Percentiles rank a stretch among this genome's conserved stretches.
Evolutionary conservation across 2,888 invertebrate species (phyloP).

Genomic region (Uloborus plumipes): DNA sequence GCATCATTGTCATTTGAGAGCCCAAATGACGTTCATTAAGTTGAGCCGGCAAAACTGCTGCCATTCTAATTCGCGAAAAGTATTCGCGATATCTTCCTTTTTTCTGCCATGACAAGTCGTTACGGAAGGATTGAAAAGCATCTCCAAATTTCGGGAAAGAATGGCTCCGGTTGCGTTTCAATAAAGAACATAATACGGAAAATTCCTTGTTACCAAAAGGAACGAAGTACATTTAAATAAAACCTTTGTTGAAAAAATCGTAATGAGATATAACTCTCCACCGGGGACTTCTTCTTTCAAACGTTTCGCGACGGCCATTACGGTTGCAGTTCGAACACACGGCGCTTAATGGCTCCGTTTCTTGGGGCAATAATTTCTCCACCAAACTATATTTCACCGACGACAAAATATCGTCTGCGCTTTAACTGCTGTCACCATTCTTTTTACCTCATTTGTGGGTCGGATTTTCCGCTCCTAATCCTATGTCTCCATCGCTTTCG

Average conservation of each 20-base stretch:
- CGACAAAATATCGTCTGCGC: constrained; percentile 49
- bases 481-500: background rate
- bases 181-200: too few species aligned
- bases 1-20: too few species aligned
- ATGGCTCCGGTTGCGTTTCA: too few species aligned
- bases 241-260: constrained; percentile 45
- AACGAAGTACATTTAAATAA: constrained; percentile 44
- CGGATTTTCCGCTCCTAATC: constrained; percentile 26
- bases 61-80: too few species aligned
- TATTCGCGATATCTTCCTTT: too few species aligned
- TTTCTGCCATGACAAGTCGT: too few species aligned
- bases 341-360: constrained; percentile 41
- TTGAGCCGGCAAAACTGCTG: too few species aligned
- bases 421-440: constrained; percentile 49
- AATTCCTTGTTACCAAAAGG: constrained; percentile 15
- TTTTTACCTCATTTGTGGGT: constrained; percentile 48
- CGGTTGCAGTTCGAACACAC: background rate
- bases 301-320: constrained; percentile 6
- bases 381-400: constrained; percentile 19
- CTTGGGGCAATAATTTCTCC: constrained; percentile 25
- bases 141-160: too few species aligned
- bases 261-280: constrained; percentile 34
- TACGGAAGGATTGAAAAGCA: too few species aligned
- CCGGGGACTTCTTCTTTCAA: background rate
- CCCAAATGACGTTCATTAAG: too few species aligned